Base-by-base conservation (phyloP, 2,797 vertebrate genomes). In the Anisognathus igniventris region DNA sequence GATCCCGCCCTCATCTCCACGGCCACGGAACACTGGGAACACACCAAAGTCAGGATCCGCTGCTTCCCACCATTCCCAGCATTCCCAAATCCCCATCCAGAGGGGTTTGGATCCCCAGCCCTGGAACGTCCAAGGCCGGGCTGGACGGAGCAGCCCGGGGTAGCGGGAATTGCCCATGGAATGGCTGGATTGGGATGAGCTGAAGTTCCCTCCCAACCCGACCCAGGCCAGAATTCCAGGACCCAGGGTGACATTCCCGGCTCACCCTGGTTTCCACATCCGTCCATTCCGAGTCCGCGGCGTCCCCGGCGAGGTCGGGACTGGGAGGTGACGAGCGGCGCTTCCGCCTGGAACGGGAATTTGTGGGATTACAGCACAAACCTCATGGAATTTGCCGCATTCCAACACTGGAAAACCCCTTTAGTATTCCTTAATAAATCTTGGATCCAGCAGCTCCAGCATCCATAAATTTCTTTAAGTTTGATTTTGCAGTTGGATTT, bases 1-100 rank as follows among this genome's bases (percentile, higher is more conserved):
- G 99, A 99, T n/a, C 99, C 99, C 7, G 99, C 98, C 93, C 96
- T 99, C 99, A 99, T 99, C 97, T 99, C 99, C 95, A 99, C 39
- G 17, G 98, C 99, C 89, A 99, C 97, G 2, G 99, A 98, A 58
- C 99, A 99, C 99, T 99, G 97, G 37, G 86, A 81, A 62, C 4
- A 91, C 24, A 96, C 39, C 27, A 27, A 0, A 8, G n/a, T 91
- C 89, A 86, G 54, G 9, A 47, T 48, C 20, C 2, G 1, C 8
- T 5, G 6, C 33, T 27, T 10, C 35, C 30, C 27, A 2, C 5
- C 62, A 17, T 3, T 25, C 24, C 6, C 27, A 56, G 16, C 44
- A 35, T 20, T 9, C 73, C 84, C 70, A 45, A 17, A 33, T 1
- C 35, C 67, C 24, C 56, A 45, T 3, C 27, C 66, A 6, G 6